Evolutionary conservation across 2,113 vertebrate species (phyloP).

Genomic region (Oreochromis niloticus): DNA sequence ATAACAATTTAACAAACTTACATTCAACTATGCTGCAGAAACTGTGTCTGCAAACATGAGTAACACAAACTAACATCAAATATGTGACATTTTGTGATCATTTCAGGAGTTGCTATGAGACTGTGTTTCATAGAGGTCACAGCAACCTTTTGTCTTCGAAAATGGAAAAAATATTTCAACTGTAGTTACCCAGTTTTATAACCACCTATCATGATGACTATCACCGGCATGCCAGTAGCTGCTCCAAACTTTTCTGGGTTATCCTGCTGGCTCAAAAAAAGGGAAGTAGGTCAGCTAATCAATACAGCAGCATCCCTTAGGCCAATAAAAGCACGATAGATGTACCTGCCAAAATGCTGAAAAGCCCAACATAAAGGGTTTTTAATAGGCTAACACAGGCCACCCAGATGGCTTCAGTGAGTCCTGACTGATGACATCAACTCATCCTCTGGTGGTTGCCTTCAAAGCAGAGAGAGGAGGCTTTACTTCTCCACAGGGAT

Average conservation of each 20-base stretch:
- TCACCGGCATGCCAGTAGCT: background rate
- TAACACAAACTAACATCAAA: background rate
- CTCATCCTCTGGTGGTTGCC: background rate
- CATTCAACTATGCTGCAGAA: background rate
- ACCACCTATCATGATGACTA: background rate
- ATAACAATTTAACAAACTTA: background rate
- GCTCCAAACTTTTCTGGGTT: background rate
- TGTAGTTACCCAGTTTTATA: background rate
- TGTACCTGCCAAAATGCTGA: slow-evolving; percentile 30
- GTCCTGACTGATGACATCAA: background rate
- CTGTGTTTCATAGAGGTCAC: background rate
- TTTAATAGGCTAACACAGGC: background rate
- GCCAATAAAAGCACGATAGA: slow-evolving; percentile 7
- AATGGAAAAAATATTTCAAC: background rate
- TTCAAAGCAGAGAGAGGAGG: background rate
- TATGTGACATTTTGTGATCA: background rate
- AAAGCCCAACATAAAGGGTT: background rate
- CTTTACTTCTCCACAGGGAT: background rate
- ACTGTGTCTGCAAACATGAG: background rate
- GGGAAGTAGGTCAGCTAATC: slow-evolving; percentile 36
- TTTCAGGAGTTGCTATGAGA: background rate
- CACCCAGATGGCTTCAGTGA: background rate
- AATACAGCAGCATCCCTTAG: slow-evolving; percentile 2
- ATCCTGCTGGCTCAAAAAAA: background rate
- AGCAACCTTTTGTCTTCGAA: background rate